These are phyloP conservation scores for Baryphthengus martii DNA, from an alignment of 2,113 vertebrate genomes.

Conservation along the genomic window DNA sequence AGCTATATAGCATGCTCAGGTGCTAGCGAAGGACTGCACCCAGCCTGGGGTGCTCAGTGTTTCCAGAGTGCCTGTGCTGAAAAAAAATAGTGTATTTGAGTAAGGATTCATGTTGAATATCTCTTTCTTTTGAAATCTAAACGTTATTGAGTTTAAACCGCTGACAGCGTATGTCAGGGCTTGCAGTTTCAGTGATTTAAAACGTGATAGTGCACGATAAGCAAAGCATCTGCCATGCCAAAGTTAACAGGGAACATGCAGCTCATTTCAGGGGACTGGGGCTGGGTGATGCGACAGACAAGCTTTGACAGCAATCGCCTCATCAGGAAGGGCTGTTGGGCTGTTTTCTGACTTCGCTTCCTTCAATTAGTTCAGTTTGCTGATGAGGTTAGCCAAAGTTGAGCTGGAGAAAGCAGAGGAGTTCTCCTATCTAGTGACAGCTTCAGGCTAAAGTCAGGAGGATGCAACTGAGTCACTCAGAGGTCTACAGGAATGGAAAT, in stretches of 20 bases:
- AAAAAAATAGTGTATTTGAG: background rate
- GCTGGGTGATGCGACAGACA: background rate
- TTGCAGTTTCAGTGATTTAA: background rate
- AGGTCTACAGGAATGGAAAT: background rate
- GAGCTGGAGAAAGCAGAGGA: background rate
- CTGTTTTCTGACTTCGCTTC: accelerated
- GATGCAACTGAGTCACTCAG: accelerated
- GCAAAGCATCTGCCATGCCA: background rate
- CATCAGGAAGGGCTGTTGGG: accelerated
- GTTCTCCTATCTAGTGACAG: background rate
- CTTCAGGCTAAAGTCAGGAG: background rate
- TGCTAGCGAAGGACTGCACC: background rate
- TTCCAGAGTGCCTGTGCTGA: background rate
- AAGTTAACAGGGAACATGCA: background rate
- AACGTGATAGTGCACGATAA: background rate
- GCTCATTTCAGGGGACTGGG: accelerated
- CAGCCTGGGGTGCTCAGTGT: background rate
- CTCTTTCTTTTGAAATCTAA: background rate
- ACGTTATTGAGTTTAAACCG: background rate
- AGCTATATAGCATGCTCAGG: accelerated
- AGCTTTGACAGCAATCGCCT: background rate
- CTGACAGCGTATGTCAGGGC: background rate
- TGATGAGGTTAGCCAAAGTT: background rate
- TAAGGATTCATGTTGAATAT: accelerated
- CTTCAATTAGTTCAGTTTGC: background rate